These are phyloP conservation scores for Melinopterus prodromus DNA, from an alignment of 2,888 invertebrate species.

Conservation along the genomic window DNA sequence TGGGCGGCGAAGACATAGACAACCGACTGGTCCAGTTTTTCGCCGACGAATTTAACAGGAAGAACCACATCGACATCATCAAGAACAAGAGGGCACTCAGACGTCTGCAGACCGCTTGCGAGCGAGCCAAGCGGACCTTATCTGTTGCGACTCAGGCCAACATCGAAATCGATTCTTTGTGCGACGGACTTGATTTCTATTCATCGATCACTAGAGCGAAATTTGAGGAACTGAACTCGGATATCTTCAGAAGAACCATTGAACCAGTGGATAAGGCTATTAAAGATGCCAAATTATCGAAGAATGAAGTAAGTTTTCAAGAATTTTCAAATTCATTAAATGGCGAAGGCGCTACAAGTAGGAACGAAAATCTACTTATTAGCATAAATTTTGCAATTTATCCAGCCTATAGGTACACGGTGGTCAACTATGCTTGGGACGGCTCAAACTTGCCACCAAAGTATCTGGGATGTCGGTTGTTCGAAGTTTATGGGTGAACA, in stretches of 20 bases:
- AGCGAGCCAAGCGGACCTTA: constrained; percentile 69
- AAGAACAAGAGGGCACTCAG: constrained; percentile 65
- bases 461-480: no score
- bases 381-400: no score
- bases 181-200: constrained; percentile 69
- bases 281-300: constrained; percentile 69
- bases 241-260: constrained; percentile 70
- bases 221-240: constrained; percentile 71
- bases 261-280: constrained; percentile 73
- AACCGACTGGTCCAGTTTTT: constrained; percentile 64
- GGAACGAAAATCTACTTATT: no score
- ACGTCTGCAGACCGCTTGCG: constrained; percentile 70
- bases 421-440: not conserved
- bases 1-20: constrained; percentile 65
- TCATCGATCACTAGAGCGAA: constrained; percentile 67
- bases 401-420: not conserved
- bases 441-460: no score
- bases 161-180: constrained; percentile 69
- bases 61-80: constrained; percentile 63
- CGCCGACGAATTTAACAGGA: constrained; percentile 65
- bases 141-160: constrained; percentile 65
- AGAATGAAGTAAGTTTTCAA: constrained; percentile 53
- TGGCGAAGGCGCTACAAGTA: no score
- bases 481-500: no score
- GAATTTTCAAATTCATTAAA: not conserved